A percentile compares a stretch with the other conserved stretches of the same genome.
phyloP scores from a whole-genome alignment of 64 coral and sea anemone species.

The Porites australiensis region DNA sequence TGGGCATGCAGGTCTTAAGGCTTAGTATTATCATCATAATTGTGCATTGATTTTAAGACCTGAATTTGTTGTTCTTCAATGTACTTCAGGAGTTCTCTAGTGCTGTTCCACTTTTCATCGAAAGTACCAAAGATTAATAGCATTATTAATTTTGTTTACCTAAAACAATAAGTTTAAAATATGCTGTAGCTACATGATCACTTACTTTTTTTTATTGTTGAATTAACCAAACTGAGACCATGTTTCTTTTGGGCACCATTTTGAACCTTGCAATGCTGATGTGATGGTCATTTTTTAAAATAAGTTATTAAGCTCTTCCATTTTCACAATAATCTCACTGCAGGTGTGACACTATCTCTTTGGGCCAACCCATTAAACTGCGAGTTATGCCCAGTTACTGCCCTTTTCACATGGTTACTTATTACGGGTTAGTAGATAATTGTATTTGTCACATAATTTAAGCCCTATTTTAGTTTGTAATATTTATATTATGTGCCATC shows the following conservation, averaged over 20 bases:
- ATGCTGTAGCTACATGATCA: too few species aligned
- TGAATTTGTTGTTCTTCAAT: too few species aligned
- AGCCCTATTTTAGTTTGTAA: neutral
- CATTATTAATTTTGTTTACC: too few species aligned
- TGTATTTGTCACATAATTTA: neutral
- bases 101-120: too few species aligned
- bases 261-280: neutral
- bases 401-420: neutral
- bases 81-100: too few species aligned
- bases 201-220: too few species aligned
- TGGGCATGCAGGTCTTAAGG: too few species aligned
- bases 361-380: constrained; percentile 56
- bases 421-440: constrained; percentile 46
- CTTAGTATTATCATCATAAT: too few species aligned
- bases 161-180: too few species aligned
- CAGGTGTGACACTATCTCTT: constrained; percentile 46
- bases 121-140: too few species aligned
- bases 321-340: neutral
- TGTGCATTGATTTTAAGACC: too few species aligned
- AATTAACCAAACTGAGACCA: neutral
- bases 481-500: neutral
- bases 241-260: neutral
- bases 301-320: neutral
- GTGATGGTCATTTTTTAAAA: too few species aligned
- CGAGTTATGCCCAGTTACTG: constrained; percentile 66